Evolutionary conservation across 2,113 vertebrate genomes (phyloP).

Genomic region (Abramis brama): DNA sequence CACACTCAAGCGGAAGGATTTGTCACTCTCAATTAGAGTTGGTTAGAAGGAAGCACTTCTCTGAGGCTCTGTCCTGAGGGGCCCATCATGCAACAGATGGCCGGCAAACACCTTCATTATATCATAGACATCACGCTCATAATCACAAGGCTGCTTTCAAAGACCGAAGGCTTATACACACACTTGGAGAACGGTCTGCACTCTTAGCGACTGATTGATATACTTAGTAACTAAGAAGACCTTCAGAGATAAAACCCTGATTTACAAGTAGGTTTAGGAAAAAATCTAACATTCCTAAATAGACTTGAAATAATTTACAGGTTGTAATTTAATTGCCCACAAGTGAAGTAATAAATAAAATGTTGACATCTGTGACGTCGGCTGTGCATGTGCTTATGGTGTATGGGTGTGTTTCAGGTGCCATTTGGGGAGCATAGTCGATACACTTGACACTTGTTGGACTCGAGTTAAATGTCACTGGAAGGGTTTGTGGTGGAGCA

Average conservation of each 20-base stretch:
- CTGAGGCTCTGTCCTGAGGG: not conserved
- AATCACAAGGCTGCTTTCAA: not conserved
- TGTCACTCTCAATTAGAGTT: slow-evolving; percentile 28
- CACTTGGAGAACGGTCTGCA: not conserved
- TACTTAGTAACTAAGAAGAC: not conserved
- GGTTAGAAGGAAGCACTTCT: not conserved
- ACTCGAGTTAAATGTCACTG: too few relatives aligned
- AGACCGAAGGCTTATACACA: not conserved
- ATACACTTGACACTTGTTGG: too few relatives aligned
- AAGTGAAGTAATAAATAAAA: too few relatives aligned
- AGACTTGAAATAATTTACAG: too few relatives aligned
- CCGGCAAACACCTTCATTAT: not conserved
- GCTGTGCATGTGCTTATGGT: too few relatives aligned
- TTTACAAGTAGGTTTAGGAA: not conserved
- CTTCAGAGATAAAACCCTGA: not conserved
- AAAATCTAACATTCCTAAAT: not conserved
- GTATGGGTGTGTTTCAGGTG: too few relatives aligned
- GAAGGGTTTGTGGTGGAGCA: too few relatives aligned
- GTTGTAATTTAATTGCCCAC: too few relatives aligned
- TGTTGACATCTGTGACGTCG: too few relatives aligned
- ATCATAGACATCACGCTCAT: slow-evolving; percentile 3
- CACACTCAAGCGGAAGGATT: slow-evolving; percentile 3
- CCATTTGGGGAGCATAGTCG: too few relatives aligned
- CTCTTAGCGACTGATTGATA: not conserved
- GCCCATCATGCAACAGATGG: slow-evolving; percentile 32